Base-by-base conservation (phyloP, 1,140 invertebrate genomes). In the Maconellicoccus hirsutus region DNA sequence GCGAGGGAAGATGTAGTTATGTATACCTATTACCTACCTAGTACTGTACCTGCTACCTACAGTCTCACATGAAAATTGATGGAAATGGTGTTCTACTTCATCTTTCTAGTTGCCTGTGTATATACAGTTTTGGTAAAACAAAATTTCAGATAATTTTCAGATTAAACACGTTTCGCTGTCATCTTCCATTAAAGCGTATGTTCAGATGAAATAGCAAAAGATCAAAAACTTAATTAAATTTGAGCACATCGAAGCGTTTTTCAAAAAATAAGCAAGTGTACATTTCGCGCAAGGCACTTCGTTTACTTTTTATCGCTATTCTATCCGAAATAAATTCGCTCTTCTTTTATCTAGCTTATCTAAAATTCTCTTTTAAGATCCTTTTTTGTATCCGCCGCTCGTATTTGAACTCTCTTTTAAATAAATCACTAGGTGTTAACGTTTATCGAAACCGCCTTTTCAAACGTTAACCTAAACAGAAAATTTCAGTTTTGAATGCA, bases 221-320 rank as follows among this genome's bases (percentile, higher is more conserved):
- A 52, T 52, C 42, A 52, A 52, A 52, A 52, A 52, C 42, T 52
- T 52, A 52, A 52, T 52, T 52, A 52, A 52, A 52, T 52, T 52
- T 19, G 42, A 52, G 42, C 42, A 52, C 42, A 52, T 52, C 42
- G 42, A 52, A 52, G 42, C 42, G 42, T 52, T 52, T 52, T 52
- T 52, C 42, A 19, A 14, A 19, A 52, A 52, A 52, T 52, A 52
- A 52, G 6, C 6, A 19, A 52, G 42, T 52, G n/a, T 14, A 52
- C n/a, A 19, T 14, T 52, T 14, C 42, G 6, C 42, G 42, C 42
- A 19, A 52, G 42, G 42, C 16, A 52, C 42, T 52, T 52, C 42
- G 42, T 52, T 52, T 52, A 52, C 42, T 19, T 52, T 52, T 52
- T 52, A 52, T 52, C 42, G 42, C 42, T 52, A 52, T 19, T 52